phyloP scores from a whole-genome alignment of 2,888 invertebrate genomes.

The Thumatha senex region DNA sequence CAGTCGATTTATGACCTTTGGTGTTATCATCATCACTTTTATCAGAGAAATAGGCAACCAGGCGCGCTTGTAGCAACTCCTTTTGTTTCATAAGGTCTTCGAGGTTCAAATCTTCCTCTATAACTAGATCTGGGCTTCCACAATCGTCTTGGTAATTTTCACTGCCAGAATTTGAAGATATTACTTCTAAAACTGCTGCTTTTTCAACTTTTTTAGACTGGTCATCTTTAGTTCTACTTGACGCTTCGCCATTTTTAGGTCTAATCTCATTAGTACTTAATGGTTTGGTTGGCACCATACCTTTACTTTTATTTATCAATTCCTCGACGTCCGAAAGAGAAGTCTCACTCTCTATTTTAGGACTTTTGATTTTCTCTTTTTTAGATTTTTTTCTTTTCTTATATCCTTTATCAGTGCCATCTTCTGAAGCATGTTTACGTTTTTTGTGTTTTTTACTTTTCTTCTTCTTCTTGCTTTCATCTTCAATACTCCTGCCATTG shows the following conservation, averaged over 20 bases:
- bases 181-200: slow-evolving; percentile 80
- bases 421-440: slow-evolving; percentile 85
- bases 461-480: slow-evolving; percentile 75
- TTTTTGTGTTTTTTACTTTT: slow-evolving; percentile 86
- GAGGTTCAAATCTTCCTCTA: slow-evolving; percentile 93
- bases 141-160: slow-evolving; percentile 85
- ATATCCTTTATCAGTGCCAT: slow-evolving; percentile 71
- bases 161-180: slow-evolving; percentile 87
- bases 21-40: slow-evolving; percentile 80
- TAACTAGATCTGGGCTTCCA: slow-evolving; percentile 88
- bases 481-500: slow-evolving; percentile 50
- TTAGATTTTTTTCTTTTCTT: slow-evolving; percentile 83
- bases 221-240: slow-evolving; percentile 35
- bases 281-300: slow-evolving; percentile 29
- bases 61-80: slow-evolving; percentile 90
- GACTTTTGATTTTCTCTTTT: slow-evolving; percentile 83
- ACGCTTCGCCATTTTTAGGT: slow-evolving; percentile 56
- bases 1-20: slow-evolving; percentile 61
- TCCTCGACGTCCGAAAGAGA: slow-evolving; percentile 70
- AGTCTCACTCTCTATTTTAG: slow-evolving; percentile 66
- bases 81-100: slow-evolving; percentile 96
- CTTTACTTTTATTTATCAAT: slow-evolving; percentile 64
- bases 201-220: slow-evolving; percentile 32
- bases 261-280: slow-evolving; percentile 29
- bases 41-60: slow-evolving; percentile 90